phyloP scores from a whole-genome alignment of 2,888 invertebrate genomes.

The Drosophila parthenogenetica region DNA sequence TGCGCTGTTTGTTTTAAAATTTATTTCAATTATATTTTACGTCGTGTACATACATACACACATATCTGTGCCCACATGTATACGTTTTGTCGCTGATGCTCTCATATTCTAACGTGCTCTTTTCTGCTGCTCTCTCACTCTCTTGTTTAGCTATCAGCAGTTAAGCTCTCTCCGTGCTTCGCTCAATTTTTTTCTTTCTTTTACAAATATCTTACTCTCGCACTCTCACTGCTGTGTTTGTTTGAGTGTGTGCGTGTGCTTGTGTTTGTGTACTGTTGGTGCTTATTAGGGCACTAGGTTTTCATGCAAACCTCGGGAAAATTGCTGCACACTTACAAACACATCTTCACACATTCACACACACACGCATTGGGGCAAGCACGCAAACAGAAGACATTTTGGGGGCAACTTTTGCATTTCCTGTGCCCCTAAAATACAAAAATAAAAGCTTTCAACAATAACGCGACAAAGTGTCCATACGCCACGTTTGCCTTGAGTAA shows the following conservation, averaged over 20 bases:
- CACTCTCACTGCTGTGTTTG: conserved; percentile 13
- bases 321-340: conserved; percentile 60
- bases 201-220: conserved; percentile 11
- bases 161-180: conserved; percentile 7
- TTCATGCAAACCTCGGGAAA: conserved; percentile 73
- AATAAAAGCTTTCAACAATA: conserved; percentile 45
- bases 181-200: conserved; percentile 12
- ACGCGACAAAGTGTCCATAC: conserved; percentile 41
- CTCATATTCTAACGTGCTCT: conserved; percentile 30
- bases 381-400: conserved; percentile 54
- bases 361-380: neutral
- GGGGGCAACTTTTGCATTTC: conserved; percentile 66
- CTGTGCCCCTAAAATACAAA: conserved; percentile 45
- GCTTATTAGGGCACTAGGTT: conserved; percentile 83
- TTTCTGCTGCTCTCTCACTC: conserved; percentile 7
- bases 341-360: conserved; percentile 15
- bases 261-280: conserved; percentile 33
- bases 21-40: conserved; percentile 53
- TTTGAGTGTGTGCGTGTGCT: conserved; percentile 14
- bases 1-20: conserved; percentile 51
- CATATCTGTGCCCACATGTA: neutral
- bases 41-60: conserved; percentile 5
- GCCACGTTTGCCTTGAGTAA: conserved; percentile 58
- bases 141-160: neutral
- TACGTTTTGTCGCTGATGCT: conserved; percentile 9